These are phyloP conservation scores for Alethe castanea DNA, from an alignment of 2,113 vertebrate genomes.

Conservation along the genomic window DNA sequence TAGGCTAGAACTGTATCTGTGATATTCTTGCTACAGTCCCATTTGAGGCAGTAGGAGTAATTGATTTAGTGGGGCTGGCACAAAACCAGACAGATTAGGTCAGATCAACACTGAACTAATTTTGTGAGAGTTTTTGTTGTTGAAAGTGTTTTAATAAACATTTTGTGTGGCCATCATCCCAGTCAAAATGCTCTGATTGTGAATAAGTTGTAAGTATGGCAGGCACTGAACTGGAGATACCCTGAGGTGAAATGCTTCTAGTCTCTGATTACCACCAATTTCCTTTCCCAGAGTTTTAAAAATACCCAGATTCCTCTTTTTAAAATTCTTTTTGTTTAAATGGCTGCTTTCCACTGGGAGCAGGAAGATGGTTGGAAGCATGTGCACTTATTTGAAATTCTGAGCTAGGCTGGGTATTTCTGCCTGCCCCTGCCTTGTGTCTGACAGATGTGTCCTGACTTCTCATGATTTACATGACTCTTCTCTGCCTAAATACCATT, in stretches of 20 bases:
- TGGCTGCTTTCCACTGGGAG: not conserved
- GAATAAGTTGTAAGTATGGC: not conserved
- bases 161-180: not conserved
- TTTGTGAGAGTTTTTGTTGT: not conserved
- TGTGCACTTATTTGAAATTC: not conserved
- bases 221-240: not conserved
- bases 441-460: not conserved
- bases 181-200: not conserved
- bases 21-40: not conserved
- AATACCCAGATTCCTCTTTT: not conserved
- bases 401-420: not conserved
- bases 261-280: not conserved
- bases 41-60: not conserved
- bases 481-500: not conserved
- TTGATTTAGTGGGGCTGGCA: not conserved
- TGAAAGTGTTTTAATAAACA: not conserved
- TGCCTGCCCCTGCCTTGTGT: not conserved
- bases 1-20: accelerated
- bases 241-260: not conserved
- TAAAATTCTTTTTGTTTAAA: not conserved
- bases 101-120: not conserved
- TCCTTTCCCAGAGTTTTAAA: not conserved
- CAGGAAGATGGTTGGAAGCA: not conserved
- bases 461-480: not conserved
- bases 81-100: not conserved